A percentile compares a stretch with the other conserved stretches of the same genome.
Evolutionary conservation across 2,113 vertebrate genomes (phyloP).

Genomic region (Coryphaenoides rupestris): DNA sequence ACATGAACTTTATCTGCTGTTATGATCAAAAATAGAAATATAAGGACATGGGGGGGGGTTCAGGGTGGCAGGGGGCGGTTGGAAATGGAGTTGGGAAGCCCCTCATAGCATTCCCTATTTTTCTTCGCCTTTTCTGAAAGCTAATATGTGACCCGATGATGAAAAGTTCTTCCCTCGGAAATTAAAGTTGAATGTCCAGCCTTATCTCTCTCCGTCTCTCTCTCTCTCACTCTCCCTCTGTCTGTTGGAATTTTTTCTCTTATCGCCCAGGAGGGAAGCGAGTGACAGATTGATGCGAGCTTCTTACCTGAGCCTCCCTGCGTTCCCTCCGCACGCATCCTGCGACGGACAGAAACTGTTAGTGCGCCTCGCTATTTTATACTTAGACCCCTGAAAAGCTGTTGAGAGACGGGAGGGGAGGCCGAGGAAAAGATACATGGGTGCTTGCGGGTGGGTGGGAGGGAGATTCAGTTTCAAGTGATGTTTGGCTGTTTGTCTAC

Average conservation of each 20-base stretch:
- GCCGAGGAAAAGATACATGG: slow-evolving; percentile 70
- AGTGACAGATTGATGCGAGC: slow-evolving; percentile 81
- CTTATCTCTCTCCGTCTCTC: slow-evolving; percentile 76
- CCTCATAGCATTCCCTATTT: slow-evolving; percentile 42
- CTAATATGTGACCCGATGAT: slow-evolving; percentile 73
- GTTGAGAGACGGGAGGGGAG: slow-evolving; percentile 81
- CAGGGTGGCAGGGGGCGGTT: background rate
- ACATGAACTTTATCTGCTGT: no score
- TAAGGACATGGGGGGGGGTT: no score
- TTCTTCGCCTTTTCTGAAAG: slow-evolving; percentile 43
- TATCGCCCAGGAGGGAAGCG: slow-evolving; percentile 72
- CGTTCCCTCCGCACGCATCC: slow-evolving; percentile 72
- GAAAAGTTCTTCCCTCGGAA: slow-evolving; percentile 77
- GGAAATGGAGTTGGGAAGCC: slow-evolving; percentile 13
- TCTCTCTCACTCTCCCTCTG: slow-evolving; percentile 78
- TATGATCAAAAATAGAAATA: no score
- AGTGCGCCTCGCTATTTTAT: slow-evolving; percentile 73
- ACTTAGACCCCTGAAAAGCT: slow-evolving; percentile 81
- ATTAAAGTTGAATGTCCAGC: slow-evolving; percentile 73
- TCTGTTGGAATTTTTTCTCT: slow-evolving; percentile 79
- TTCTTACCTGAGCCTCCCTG: slow-evolving; percentile 74
- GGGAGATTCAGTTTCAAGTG: slow-evolving; percentile 77
- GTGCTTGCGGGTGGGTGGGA: slow-evolving; percentile 72
- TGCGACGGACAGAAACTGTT: slow-evolving; percentile 80
- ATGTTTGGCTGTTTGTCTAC: slow-evolving; percentile 54